Conservation (phyloP, 2,113 vertebrate genomes). For the Stictonetta naevosa region DNA sequence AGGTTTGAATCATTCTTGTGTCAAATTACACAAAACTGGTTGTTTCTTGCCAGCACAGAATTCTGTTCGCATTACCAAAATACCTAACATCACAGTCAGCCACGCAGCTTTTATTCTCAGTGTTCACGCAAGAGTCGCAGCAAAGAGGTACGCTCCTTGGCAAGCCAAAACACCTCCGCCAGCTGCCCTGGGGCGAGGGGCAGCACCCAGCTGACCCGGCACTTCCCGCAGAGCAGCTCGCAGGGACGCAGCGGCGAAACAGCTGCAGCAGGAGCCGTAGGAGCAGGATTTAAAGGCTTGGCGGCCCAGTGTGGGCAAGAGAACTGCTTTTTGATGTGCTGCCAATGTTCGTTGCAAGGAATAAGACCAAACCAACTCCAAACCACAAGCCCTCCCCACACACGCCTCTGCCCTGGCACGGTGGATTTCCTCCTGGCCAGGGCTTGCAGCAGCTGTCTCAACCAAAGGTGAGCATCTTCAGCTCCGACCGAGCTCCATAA, state of each 20-base stretch:
- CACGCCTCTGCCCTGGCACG: not conserved
- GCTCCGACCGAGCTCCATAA: not conserved
- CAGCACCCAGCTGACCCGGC: not conserved
- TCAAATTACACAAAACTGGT: not conserved
- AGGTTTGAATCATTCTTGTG: not conserved
- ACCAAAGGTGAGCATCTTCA: not conserved
- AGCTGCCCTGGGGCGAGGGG: not conserved
- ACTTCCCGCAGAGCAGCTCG: not conserved
- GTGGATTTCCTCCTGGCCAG: not conserved
- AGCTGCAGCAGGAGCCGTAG: not conserved
- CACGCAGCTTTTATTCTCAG: not conserved
- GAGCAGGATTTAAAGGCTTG: not conserved
- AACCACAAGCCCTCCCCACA: not conserved
- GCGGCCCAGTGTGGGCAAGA: not conserved
- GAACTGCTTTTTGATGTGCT: not conserved
- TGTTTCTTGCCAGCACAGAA: not conserved
- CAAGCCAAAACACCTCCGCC: not conserved
- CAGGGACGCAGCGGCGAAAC: not conserved
- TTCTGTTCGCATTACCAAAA: not conserved
- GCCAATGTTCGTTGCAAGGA: not conserved
- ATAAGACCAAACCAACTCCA: not conserved
- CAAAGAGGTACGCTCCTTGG: not conserved
- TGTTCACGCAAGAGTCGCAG: not conserved
- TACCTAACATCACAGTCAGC: not conserved
- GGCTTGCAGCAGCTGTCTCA: not conserved